Evolutionary conservation across 2,888 invertebrate species (phyloP).

Genomic region (Volucella bombylans): DNA sequence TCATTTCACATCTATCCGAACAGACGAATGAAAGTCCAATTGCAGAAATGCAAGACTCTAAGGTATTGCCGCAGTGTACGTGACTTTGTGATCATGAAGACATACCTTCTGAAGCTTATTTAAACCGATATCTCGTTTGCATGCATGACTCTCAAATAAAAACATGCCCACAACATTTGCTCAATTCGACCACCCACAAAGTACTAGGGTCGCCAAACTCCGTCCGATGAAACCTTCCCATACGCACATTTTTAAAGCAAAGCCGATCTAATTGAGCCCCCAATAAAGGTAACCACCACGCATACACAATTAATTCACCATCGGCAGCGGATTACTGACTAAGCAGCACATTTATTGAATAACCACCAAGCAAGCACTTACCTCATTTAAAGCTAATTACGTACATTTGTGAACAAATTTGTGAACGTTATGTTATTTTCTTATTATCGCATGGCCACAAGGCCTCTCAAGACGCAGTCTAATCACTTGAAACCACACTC

Average conservation of each 20-base stretch:
- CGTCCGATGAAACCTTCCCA: neutral
- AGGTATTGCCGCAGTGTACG: no score
- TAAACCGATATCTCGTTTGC: neutral
- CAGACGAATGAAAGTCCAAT: no score
- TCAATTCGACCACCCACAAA: conserved; percentile 35
- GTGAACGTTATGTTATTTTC: conserved; percentile 34
- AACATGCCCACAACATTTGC: neutral
- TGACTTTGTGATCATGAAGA: no score
- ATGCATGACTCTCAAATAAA: conserved; percentile 3
- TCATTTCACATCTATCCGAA: no score
- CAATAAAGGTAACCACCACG: conserved; percentile 27
- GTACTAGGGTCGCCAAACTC: conserved; percentile 50
- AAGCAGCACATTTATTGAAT: neutral
- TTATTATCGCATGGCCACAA: conserved; percentile 40
- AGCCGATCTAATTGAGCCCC: conserved; percentile 18
- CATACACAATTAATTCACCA: conserved; percentile 40
- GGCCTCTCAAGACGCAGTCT: conserved; percentile 9
- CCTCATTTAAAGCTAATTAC: conserved; percentile 57
- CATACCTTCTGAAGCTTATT: no score
- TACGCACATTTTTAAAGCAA: conserved; percentile 26
- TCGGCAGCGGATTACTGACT: conserved; percentile 26
- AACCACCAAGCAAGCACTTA: neutral
- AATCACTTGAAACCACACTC: conserved; percentile 5
- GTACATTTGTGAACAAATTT: neutral
- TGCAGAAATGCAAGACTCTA: no score